Percentiles rank a stretch among this genome's conserved stretches.
Evolutionary conservation across 2,797 vertebrate genomes (phyloP).

Genomic region (Gymnocypris eckloni): DNA sequence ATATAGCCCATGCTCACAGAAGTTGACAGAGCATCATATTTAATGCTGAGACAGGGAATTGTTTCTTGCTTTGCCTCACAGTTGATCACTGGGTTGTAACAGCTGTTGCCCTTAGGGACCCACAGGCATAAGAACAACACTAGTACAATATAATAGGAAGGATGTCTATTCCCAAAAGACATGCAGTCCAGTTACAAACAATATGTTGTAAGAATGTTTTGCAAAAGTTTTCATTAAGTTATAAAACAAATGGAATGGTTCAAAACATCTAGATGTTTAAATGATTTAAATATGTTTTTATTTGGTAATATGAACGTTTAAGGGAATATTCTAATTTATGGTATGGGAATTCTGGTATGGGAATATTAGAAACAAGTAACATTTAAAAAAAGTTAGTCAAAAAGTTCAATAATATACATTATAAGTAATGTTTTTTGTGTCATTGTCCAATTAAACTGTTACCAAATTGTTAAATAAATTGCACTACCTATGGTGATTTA

Average conservation of each 20-base stretch:
- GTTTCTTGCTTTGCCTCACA: slow-evolving; percentile 7
- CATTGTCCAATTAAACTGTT: background rate
- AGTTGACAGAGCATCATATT: slow-evolving; percentile 34
- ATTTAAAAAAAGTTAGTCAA: too few relatives aligned
- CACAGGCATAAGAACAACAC: slow-evolving; percentile 11
- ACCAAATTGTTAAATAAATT: too few relatives aligned
- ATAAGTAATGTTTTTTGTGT: too few relatives aligned
- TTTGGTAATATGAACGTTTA: too few relatives aligned
- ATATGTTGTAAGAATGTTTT: background rate
- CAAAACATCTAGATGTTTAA: background rate
- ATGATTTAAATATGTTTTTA: too few relatives aligned
- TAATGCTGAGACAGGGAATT: slow-evolving; percentile 27
- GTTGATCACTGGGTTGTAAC: slow-evolving; percentile 30
- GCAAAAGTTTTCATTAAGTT: background rate
- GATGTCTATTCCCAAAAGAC: background rate
- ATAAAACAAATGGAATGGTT: too few relatives aligned
- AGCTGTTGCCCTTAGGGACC: slow-evolving; percentile 16
- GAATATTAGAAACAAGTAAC: too few relatives aligned
- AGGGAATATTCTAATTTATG: too few relatives aligned
- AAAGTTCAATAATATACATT: too few relatives aligned
- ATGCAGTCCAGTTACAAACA: background rate
- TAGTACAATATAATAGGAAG: slow-evolving; percentile 25
- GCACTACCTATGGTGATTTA: too few relatives aligned
- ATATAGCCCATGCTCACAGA: background rate
- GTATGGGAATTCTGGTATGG: too few relatives aligned